Evolutionary conservation across 23 tunicate genomes (phyloP).

Genomic region (Halocynthia aurantium): DNA sequence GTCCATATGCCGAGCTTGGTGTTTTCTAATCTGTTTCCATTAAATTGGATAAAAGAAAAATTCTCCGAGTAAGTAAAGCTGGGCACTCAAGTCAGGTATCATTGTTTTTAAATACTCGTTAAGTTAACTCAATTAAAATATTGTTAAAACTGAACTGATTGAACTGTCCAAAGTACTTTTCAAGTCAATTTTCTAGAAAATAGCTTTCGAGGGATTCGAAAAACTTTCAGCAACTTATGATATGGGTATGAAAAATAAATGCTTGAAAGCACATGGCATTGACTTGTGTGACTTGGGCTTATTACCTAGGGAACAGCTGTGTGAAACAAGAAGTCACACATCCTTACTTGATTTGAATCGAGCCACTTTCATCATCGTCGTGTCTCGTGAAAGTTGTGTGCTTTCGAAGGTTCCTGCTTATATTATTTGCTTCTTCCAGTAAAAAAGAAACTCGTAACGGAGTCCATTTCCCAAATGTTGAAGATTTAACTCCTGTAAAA

Average conservation of each 20-base stretch:
- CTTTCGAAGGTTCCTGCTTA: conserved; percentile 35
- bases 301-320: background rate
- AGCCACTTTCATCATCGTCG: conserved; percentile 23
- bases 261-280: background rate
- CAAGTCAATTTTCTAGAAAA: too few species aligned
- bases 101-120: background rate
- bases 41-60: too few species aligned
- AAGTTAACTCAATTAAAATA: background rate
- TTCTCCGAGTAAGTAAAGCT: background rate
- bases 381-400: conserved; percentile 36
- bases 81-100: background rate
- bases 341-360: conserved; percentile 14
- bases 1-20: conserved; percentile 67
- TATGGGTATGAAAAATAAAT: background rate
- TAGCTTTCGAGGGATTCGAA: too few species aligned
- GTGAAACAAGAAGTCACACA: background rate
- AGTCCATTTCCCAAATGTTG: conserved; percentile 4
- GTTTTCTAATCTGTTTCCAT: conserved; percentile 42
- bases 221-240: too few species aligned
- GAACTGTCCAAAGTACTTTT: too few species aligned
- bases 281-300: background rate
- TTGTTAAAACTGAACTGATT: background rate
- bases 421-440: conserved; percentile 75
- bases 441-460: conserved; percentile 45
- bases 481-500: background rate